phyloP scores from a whole-genome alignment of 2,888 invertebrate genomes.

The Leptopilina myrica region DNA sequence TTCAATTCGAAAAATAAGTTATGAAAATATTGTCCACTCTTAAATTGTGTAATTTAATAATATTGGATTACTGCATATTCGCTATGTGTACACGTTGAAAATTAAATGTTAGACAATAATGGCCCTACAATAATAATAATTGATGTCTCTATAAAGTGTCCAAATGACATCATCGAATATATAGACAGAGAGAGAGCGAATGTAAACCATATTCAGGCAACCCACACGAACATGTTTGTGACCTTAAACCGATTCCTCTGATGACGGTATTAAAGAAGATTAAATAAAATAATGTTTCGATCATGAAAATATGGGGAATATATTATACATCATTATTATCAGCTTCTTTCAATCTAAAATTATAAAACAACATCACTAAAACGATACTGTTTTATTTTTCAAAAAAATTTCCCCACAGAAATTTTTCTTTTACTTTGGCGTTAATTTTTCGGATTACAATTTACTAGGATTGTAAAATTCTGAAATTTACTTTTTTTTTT shows the following conservation, averaged over 20 bases:
- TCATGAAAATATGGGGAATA: neutral
- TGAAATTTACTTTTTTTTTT: no score
- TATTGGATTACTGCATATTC: neutral
- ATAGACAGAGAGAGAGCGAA: neutral
- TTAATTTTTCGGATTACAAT: no score
- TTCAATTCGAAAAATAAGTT: neutral
- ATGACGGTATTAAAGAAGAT: slow-evolving; percentile 15
- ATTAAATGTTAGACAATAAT: slow-evolving; percentile 1
- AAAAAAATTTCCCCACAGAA: no score
- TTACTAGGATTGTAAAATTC: no score
- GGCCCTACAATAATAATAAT: slow-evolving; percentile 6
- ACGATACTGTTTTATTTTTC: no score
- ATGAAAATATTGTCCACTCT: no score
- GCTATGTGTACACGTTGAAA: neutral
- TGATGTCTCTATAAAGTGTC: neutral
- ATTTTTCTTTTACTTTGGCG: no score
- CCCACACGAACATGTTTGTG: slow-evolving; percentile 10
- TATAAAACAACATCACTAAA: no score
- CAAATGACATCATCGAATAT: slow-evolving; percentile 17
- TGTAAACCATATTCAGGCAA: slow-evolving; percentile 1
- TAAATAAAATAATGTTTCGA: slow-evolving; percentile 34
- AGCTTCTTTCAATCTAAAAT: no score
- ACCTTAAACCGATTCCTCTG: slow-evolving; percentile 15
- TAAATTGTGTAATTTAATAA: neutral
- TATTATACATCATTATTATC: neutral